Evolutionary conservation across 2,113 vertebrate genomes (phyloP).

Genomic region (Mus musculus): DNA sequence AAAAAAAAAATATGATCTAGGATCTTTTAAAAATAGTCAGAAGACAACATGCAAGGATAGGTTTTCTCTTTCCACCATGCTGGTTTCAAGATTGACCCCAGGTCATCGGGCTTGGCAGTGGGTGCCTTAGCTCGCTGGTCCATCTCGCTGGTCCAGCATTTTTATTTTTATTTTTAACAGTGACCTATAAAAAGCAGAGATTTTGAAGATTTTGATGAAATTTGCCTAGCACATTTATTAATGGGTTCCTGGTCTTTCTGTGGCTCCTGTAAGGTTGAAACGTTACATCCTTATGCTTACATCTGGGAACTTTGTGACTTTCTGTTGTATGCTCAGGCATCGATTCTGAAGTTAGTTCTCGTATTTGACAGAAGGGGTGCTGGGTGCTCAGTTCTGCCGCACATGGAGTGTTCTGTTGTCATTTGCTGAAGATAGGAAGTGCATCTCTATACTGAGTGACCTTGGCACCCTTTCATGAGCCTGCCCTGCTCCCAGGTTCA

Average conservation of each 20-base stretch:
- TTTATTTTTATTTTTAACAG: background rate
- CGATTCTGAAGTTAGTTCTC: background rate
- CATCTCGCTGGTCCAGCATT: background rate
- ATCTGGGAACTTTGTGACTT: background rate
- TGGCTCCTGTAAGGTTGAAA: background rate
- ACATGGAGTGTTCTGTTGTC: no score
- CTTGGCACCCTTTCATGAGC: background rate
- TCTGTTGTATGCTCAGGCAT: background rate
- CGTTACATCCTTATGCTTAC: background rate
- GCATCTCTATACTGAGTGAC: background rate
- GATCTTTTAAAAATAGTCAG: background rate
- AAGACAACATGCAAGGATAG: background rate
- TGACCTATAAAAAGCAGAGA: background rate
- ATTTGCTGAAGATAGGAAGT: background rate
- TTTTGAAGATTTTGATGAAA: constrained; percentile 6
- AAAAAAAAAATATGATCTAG: background rate
- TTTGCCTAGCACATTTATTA: background rate
- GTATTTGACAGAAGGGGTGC: background rate
- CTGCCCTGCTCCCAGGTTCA: background rate
- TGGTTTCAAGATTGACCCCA: background rate
- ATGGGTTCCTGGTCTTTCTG: background rate
- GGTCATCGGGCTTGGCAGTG: background rate
- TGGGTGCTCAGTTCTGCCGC: background rate
- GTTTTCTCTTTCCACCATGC: background rate
- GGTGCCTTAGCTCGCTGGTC: background rate